A percentile compares a stretch with the other conserved stretches of the same genome.
Evolutionary conservation across 2,888 invertebrate genomes (phyloP).

Genomic region (Ophonus ardosiacus): DNA sequence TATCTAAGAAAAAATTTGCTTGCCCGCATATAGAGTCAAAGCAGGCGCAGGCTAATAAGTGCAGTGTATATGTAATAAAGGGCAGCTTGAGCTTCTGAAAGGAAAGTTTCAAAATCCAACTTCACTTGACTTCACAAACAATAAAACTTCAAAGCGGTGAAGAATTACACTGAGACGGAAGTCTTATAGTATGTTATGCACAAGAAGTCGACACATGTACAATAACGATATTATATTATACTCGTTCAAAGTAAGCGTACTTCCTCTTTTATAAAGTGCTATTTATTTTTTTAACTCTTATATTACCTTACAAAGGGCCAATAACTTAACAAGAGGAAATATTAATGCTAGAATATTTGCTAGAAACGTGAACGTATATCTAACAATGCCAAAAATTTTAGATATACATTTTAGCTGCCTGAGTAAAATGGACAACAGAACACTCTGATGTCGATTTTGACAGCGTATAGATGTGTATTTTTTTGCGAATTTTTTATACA

Average conservation of each 20-base stretch:
- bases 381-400: too few relatives aligned
- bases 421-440: too few relatives aligned
- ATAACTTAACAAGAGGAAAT: too few relatives aligned
- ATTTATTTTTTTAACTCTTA: not conserved
- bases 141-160: constrained; percentile 36
- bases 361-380: too few relatives aligned
- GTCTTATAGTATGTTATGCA: not conserved
- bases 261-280: not conserved
- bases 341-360: too few relatives aligned
- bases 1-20: not conserved
- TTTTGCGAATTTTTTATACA: too few relatives aligned
- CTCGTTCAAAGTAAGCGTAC: not conserved
- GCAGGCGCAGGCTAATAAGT: constrained; percentile 20
- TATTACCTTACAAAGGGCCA: too few relatives aligned
- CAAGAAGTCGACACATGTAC: not conserved
- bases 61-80: constrained; percentile 31
- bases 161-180: not conserved
- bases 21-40: not conserved
- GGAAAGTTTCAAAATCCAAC: constrained; percentile 26
- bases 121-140: constrained; percentile 33
- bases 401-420: too few relatives aligned
- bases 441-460: too few relatives aligned
- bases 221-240: not conserved
- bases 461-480: too few relatives aligned
- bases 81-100: not conserved